Conservation (phyloP, 35 echinoderm and acorn worm genomes). For the Heliocidaris tuberculata region DNA sequence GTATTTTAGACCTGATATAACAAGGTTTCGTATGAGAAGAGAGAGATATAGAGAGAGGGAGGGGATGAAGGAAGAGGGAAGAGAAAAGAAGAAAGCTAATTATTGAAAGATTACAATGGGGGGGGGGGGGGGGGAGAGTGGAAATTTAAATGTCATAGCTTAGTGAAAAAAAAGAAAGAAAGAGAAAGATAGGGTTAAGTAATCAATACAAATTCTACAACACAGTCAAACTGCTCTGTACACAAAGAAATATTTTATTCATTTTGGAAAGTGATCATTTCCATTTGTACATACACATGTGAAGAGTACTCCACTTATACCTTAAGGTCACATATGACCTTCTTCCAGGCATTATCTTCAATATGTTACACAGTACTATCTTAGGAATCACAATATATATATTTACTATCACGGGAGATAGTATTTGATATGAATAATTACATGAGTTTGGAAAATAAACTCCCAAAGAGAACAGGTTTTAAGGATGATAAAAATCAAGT, state of each 20-base stretch:
- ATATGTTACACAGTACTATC: background rate
- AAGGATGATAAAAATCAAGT: background rate
- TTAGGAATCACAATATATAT: background rate
- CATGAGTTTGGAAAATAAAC: background rate
- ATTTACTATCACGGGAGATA: background rate
- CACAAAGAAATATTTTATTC: slow-evolving; percentile 5
- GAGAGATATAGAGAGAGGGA: no score
- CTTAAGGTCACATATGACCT: background rate
- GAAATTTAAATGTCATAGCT: no score
- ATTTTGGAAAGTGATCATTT: background rate
- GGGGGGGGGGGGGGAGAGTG: no score
- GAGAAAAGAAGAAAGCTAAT: no score
- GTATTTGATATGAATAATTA: background rate
- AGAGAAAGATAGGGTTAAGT: no score
- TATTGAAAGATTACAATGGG: background rate
- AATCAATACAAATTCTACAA: background rate
- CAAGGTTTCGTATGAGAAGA: no score
- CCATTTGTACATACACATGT: background rate
- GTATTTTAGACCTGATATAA: no score
- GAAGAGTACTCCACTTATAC: background rate
- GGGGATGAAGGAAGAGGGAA: no score
- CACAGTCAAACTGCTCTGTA: background rate
- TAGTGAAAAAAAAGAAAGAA: no score
- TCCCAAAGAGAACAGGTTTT: background rate
- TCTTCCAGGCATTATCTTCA: background rate